Base-by-base conservation (phyloP, 2,113 vertebrate genomes). In the Dipodomys ordii region DNA sequence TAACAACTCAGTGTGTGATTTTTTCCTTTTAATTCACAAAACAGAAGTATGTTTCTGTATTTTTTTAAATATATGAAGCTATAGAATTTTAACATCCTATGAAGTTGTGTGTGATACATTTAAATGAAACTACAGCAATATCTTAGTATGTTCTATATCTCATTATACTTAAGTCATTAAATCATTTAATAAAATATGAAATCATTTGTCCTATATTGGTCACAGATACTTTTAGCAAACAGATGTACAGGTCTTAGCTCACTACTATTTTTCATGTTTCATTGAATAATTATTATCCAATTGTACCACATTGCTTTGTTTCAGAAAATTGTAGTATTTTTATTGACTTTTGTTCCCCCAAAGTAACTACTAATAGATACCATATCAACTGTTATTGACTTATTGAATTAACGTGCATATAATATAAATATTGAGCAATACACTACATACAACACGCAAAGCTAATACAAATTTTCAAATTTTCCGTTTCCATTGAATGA, bases 291-390 rank as follows among this genome's bases (percentile, higher is more conserved):
- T 78, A 22, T 28, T 90, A 7, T 57, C 8, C 28, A 46, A 5
- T 85, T 90, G 23, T 35, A 32, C 79, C 11, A n/a, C 30, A 28
- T 77, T 6, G 84, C 15, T 39, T n/a, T 89, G 39, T 76, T 87
- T 91, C 46, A 27, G 65, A 76, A 96, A 83, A 39, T 30, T 81
- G 25, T 76, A 65, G 25, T 60, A 39, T 7, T 81, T 82, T 82
- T 62, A n/a, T 65, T 39, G 35, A 77, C 9, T 68, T 94, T 87
- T 69, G 5, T 7, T 68, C 2, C 23, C 30, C 25, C 53, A 57
- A 16, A 62, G 32, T 73, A 71, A 53, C 3, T 85, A 20, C 1
- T 28, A 32, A 35, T 62, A 46, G 18, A 20, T 30, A 62, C 23
- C 3, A 23, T 73, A 57, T 77, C 39, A 44, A 65, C 18, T 60